Evolutionary conservation across 2,797 vertebrate genomes (phyloP), one percentile per base, ranked within the genome.

Genomic region (Bufotes viridis): DNA sequence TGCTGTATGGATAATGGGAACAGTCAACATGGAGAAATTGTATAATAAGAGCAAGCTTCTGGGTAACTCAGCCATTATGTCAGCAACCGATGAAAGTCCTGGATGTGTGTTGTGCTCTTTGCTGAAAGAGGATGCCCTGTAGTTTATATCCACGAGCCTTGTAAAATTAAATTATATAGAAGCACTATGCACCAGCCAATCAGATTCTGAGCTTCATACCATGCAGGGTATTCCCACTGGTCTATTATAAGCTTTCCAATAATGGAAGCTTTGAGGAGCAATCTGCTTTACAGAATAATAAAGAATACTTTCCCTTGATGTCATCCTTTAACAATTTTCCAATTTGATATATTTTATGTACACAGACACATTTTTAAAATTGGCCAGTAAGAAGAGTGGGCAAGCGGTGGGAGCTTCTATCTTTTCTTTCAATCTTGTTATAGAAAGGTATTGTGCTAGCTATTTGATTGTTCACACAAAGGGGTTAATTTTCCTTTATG

Each of bases 131-230:
- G 88, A 89, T 86, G 84, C 79, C 84, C 79, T 82, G 79, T 75
- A 82, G 84, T 89, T 82, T 89, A 82, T 78, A 89, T 89, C 88
- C 78, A 87, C 18, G 18, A 82, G 85, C 80, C 80, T 86, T 89
- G 85, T 87, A 89, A 89, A 89, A 89, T 85, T 61, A 87, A 89
- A 89, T 89, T 81, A 89, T 79, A 89, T 87, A 89, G 83, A 85
- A 87, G 81, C 88, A 89, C 88, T 89, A 82, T 82, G 34, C 53
- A 58, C 79, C 81, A 81, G 53, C 84, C 84, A 89, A 86, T 86
- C 78, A 18, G 81, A 70, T 61, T 26, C 75, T n/a, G 63, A 49
- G 57, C 61, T 83, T 34, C 34, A 29, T 69, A 53, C 74, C 72
- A 82, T 70, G 61, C 53, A 7, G 81, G 72, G 80, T 83, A 89